Evolutionary conservation across 2,888 invertebrate genomes (phyloP).

Genomic region (Thereva nobilitata): DNA sequence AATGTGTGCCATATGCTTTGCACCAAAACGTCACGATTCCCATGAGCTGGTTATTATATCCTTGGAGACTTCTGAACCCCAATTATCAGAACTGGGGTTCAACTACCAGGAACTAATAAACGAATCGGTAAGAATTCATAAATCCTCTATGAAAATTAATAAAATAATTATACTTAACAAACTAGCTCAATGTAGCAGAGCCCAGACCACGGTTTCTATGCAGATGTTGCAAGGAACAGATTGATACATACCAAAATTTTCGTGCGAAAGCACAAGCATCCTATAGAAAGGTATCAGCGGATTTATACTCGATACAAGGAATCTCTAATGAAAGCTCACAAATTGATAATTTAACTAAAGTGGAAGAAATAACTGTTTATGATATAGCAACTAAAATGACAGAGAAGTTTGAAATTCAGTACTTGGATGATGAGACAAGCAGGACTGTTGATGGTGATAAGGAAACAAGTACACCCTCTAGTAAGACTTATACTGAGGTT

Average conservation of each 20-base stretch:
- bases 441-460: not conserved
- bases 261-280: constrained; percentile 32
- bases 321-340: not conserved
- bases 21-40: constrained; percentile 9
- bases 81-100: constrained; percentile 16
- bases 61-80: not conserved
- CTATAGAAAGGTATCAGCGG: constrained; percentile 17
- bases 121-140: constrained; percentile 2
- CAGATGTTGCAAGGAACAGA: constrained; percentile 27
- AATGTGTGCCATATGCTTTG: constrained; percentile 31
- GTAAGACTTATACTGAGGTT: too few species aligned
- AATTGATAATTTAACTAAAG: constrained; percentile 2
- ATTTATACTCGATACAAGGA: too few species aligned
- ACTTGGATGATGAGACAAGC: constrained; percentile 15
- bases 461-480: not conserved
- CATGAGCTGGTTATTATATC: not conserved
- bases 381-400: constrained; percentile 25
- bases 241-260: constrained; percentile 35
- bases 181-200: not conserved
- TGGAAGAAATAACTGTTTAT: constrained; percentile 33
- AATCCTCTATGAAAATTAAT: not conserved
- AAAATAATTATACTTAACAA: constrained; percentile 10
- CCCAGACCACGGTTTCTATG: constrained; percentile 23
- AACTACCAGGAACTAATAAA: constrained; percentile 16
- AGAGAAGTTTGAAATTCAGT: constrained; percentile 36